Conservation (phyloP, 2,888 invertebrate genomes). For the Anthoptus insignis region DNA sequence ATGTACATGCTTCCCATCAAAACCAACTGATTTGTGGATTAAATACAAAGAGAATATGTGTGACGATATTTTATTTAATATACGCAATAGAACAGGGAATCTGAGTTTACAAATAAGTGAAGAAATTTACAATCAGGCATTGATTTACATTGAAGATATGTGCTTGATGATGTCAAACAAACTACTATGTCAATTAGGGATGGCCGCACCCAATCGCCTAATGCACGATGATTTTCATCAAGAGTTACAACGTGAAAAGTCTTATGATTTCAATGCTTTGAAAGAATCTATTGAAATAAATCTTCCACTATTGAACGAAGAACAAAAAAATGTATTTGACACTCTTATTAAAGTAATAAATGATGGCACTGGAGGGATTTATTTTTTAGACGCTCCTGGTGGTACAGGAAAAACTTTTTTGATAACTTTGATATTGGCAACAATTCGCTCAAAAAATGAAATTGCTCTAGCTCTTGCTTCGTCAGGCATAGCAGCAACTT, state of each 20-base stretch:
- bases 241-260: slow-evolving; percentile 8
- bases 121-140: slow-evolving; percentile 45
- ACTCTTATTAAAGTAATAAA: slow-evolving; percentile 42
- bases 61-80: background rate
- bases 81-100: too few species aligned
- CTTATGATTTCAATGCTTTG: slow-evolving; percentile 38
- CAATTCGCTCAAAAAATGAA: background rate
- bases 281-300: background rate
- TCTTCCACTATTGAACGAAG: slow-evolving; percentile 36
- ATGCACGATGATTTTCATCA: slow-evolving; percentile 43
- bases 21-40: background rate
- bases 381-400: slow-evolving; percentile 34
- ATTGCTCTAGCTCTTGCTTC: background rate
- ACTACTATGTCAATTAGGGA: slow-evolving; percentile 49
- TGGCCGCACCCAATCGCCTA: slow-evolving; percentile 44
- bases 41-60: background rate
- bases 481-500: background rate
- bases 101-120: background rate
- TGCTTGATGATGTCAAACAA: slow-evolving; percentile 51
- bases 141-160: slow-evolving; percentile 49
- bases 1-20: background rate
- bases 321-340: slow-evolving; percentile 44
- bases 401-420: background rate
- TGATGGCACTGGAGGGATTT: slow-evolving; percentile 41
- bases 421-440: background rate